Percentiles rank a stretch among this genome's conserved stretches.
Conservation (phyloP, 2,113 vertebrate genomes). For the Fukomys damarensis region DNA sequence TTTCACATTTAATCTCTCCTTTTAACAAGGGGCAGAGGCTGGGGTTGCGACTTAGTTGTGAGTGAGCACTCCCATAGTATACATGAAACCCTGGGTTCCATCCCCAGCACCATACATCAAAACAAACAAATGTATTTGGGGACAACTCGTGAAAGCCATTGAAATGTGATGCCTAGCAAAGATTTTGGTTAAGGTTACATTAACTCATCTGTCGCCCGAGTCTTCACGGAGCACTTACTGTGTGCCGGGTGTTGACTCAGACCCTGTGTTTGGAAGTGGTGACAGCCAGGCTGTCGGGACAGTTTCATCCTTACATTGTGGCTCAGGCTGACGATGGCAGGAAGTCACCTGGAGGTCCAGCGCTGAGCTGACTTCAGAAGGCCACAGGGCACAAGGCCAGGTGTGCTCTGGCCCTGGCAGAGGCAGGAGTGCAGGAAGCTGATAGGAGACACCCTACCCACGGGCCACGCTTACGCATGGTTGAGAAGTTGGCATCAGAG, state of each 20-base stretch:
- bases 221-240: not conserved
- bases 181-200: not conserved
- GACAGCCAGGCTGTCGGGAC: no score
- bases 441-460: not conserved
- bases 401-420: not conserved
- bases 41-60: not conserved
- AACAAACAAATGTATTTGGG: not conserved
- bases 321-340: not conserved
- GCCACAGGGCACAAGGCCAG: not conserved
- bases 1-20: not conserved
- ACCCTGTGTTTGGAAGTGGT: not conserved
- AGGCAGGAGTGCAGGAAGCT: constrained; percentile 56
- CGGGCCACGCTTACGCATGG: not conserved
- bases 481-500: not conserved
- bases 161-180: not conserved
- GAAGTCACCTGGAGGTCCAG: not conserved
- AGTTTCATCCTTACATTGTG: not conserved
- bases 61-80: no score
- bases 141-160: not conserved
- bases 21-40: not conserved
- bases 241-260: not conserved
- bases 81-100: not conserved
- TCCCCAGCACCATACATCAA: not conserved
- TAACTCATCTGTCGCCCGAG: not conserved
- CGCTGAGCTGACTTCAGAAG: not conserved